These are phyloP conservation scores for Polypterus bichir DNA, from an alignment of 2,113 vertebrate species.

Conservation along the genomic window DNA sequence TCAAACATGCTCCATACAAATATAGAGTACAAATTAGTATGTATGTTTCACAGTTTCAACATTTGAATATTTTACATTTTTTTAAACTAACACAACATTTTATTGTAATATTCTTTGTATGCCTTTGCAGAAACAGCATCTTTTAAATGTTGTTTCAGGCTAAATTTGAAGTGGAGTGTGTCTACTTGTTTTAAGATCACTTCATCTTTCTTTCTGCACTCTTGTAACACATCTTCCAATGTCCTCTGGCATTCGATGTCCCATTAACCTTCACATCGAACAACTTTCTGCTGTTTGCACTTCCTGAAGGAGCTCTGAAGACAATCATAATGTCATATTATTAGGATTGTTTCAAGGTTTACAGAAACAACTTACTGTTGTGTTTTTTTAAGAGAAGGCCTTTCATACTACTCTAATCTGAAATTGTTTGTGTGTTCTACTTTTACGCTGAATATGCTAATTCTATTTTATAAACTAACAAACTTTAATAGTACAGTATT, in stretches of 20 bases:
- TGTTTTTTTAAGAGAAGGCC: too few species aligned
- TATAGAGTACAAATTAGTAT: too few species aligned
- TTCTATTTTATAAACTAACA: too few species aligned
- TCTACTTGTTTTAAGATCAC: constrained; percentile 64
- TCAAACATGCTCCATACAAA: too few species aligned
- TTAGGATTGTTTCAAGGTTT: constrained; percentile 20
- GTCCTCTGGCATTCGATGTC: constrained; percentile 62
- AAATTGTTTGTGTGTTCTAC: too few species aligned
- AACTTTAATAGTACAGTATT: too few species aligned
- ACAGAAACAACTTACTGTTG: too few species aligned
- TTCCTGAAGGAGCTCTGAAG: constrained; percentile 49
- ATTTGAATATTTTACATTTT: neutral
- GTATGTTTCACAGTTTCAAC: too few species aligned
- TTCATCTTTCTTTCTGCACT: constrained; percentile 56
- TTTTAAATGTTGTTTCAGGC: constrained; percentile 68
- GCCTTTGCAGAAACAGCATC: constrained; percentile 59
- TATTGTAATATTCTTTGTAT: constrained; percentile 60
- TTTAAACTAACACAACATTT: neutral
- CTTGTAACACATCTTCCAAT: constrained; percentile 32
- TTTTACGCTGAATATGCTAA: too few species aligned
- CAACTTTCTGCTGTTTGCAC: constrained; percentile 61
- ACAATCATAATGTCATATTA: constrained; percentile 34
- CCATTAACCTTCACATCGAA: constrained; percentile 64
- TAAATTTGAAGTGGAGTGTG: constrained; percentile 59
- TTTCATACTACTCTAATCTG: too few species aligned